A percentile compares a stretch with the other conserved stretches of the same genome.
These are phyloP conservation scores for Aphelinus certus DNA, from an alignment of 1,140 invertebrate genomes.

Conservation along the genomic window DNA sequence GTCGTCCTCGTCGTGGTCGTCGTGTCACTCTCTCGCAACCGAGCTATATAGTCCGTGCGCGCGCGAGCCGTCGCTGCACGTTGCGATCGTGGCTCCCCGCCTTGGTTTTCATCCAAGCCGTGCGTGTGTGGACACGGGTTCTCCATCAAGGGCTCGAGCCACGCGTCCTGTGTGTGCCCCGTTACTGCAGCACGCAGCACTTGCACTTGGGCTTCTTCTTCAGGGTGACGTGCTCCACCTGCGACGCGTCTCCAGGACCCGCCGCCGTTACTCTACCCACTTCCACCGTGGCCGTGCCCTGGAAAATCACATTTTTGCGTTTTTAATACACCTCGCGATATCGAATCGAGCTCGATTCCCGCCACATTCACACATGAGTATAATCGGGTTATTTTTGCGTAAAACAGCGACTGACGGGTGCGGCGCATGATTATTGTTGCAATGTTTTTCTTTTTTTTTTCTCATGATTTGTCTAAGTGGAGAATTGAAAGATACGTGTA, in stretches of 20 bases:
- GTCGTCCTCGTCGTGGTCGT: too few relatives aligned
- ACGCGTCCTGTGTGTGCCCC: background rate
- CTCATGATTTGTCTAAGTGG: background rate
- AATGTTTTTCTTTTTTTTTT: slow-evolving; percentile 13
- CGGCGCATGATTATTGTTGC: slow-evolving; percentile 1
- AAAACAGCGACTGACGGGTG: too few relatives aligned
- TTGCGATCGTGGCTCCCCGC: too few relatives aligned
- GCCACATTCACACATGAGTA: slow-evolving; percentile 32
- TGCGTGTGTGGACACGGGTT: too few relatives aligned
- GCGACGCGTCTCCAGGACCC: slow-evolving; percentile 77
- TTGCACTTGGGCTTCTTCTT: slow-evolving; percentile 92
- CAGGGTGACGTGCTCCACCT: slow-evolving; percentile 84
- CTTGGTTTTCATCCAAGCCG: too few relatives aligned
- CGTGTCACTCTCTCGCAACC: too few relatives aligned
- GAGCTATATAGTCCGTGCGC: too few relatives aligned
- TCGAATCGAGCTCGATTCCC: slow-evolving; percentile 46
- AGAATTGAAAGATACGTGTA: slow-evolving; percentile 14
- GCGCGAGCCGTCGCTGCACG: too few relatives aligned
- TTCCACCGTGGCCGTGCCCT: slow-evolving; percentile 70
- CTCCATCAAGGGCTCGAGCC: too few relatives aligned
- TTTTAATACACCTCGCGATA: slow-evolving; percentile 33
- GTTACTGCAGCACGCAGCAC: slow-evolving; percentile 89
- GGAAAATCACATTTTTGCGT: background rate
- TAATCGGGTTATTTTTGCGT: slow-evolving; percentile 22
- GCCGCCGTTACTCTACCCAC: slow-evolving; percentile 77